Percentiles rank a stretch among this genome's conserved stretches.
Evolutionary conservation across 2,888 invertebrate species (phyloP).

Genomic region (Cheilosia variabilis): DNA sequence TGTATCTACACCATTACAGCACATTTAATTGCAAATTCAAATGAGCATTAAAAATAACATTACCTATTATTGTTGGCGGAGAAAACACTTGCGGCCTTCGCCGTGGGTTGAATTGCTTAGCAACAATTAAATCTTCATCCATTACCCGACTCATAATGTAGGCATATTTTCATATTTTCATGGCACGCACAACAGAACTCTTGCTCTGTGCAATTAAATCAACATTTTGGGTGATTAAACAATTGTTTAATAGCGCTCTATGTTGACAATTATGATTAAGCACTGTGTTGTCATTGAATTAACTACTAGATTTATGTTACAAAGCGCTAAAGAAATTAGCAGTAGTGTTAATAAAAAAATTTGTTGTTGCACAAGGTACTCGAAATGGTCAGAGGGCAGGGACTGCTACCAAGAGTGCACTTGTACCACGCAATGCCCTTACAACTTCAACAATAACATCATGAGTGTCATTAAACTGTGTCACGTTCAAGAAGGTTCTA

Average conservation of each 20-base stretch:
- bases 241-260: background rate
- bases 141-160: slow-evolving; percentile 25
- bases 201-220: slow-evolving; percentile 24
- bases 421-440: background rate
- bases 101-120: slow-evolving; percentile 37
- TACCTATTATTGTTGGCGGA: slow-evolving; percentile 10
- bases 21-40: slow-evolving; percentile 33
- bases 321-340: background rate
- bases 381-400: slow-evolving; percentile 8
- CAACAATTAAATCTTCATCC: slow-evolving; percentile 26
- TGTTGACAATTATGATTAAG: slow-evolving; percentile 46
- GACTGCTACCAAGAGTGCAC: background rate
- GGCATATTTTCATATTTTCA: slow-evolving; percentile 57
- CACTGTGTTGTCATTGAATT: slow-evolving; percentile 40
- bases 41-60: slow-evolving; percentile 18
- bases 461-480: too few species aligned
- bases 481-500: too few species aligned
- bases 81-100: slow-evolving; percentile 32
- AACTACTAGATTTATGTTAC: background rate
- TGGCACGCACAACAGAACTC: slow-evolving; percentile 8
- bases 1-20: slow-evolving; percentile 16
- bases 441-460: background rate
- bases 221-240: slow-evolving; percentile 41
- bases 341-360: background rate
- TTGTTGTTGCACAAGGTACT: background rate